Evolutionary conservation across 2,797 vertebrate species (phyloP), one percentile per base, ranked within the genome.

Genomic region (Karalla daura): DNA sequence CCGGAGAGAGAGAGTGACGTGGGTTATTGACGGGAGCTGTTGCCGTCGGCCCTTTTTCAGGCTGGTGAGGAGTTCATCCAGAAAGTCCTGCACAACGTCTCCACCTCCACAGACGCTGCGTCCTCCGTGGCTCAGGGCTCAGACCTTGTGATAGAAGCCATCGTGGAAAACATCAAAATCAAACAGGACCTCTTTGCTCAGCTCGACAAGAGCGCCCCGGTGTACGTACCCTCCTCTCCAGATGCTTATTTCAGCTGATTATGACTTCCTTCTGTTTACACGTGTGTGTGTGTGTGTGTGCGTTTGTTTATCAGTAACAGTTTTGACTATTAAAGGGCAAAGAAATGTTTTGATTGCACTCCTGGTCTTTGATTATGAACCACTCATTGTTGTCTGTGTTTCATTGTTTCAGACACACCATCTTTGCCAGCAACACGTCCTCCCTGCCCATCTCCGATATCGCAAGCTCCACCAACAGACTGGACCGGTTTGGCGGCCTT

Each of bases 341-440:
- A n/a, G n/a, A n/a, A n/a, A n/a, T n/a, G 13, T 28, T 44, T 21
- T 43, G 8, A 45, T n/a, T n/a, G n/a, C n/a, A n/a, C n/a, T n/a
- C n/a, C n/a, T n/a, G n/a, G n/a, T n/a, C n/a, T n/a, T n/a, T n/a
- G n/a, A n/a, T n/a, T n/a, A n/a, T n/a, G n/a, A n/a, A n/a, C n/a
- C n/a, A n/a, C 9, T n/a, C n/a, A 39, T 23, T 3, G 13, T 21
- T 18, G 64, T 11, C 18, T 85, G 0, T 36, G 3, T 54, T 11
- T 18, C 40, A n/a, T 4, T 56, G 5, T 65, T 74, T 51, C 75
- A 99, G 98, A 86, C 94, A 95, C 55, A 96, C 98, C 0, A 95
- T 99, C 90, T 99, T 99, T 88, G 94, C 94, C 58, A 99, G 98
- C 92, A 99, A 99, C 91, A 99, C 98, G 0, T 99, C 98, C 0